Evolutionary conservation across 2,113 vertebrate genomes (phyloP).

Genomic region (Chionis minor): DNA sequence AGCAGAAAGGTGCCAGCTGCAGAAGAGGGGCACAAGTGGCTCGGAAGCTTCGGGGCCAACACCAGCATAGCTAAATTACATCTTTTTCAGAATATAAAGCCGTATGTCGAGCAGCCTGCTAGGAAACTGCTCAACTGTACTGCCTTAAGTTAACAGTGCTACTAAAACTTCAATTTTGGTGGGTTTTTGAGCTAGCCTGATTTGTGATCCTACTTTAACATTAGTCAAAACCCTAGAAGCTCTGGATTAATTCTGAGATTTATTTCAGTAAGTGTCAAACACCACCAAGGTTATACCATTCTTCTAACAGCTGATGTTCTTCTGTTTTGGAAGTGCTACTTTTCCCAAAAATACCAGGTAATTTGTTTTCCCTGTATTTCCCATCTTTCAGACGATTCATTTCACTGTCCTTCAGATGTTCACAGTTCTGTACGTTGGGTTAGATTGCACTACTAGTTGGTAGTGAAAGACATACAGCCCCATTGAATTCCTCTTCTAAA

Average conservation of each 20-base stretch:
- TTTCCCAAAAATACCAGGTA: not conserved
- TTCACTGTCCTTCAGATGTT: not conserved
- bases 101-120: not conserved
- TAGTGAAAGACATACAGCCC: not conserved
- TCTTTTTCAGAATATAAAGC: not conserved
- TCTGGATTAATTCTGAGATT: not conserved
- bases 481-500: not conserved
- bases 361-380: not conserved
- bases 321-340: not conserved
- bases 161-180: not conserved
- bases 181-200: not conserved
- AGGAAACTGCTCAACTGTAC: not conserved
- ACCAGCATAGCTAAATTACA: not conserved
- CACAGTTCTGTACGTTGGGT: not conserved
- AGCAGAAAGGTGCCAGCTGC: not conserved
- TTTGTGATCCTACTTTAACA: not conserved
- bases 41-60: not conserved
- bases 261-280: not conserved
- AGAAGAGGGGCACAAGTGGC: not conserved
- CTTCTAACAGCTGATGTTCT: not conserved
- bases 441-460: not conserved
- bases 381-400: not conserved
- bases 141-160: rapidly evolving
- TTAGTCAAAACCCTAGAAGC: not conserved
- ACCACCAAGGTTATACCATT: rapidly evolving